These are phyloP conservation scores for Tholera decimalis DNA, from an alignment of 2,888 invertebrate species.

Conservation along the genomic window DNA sequence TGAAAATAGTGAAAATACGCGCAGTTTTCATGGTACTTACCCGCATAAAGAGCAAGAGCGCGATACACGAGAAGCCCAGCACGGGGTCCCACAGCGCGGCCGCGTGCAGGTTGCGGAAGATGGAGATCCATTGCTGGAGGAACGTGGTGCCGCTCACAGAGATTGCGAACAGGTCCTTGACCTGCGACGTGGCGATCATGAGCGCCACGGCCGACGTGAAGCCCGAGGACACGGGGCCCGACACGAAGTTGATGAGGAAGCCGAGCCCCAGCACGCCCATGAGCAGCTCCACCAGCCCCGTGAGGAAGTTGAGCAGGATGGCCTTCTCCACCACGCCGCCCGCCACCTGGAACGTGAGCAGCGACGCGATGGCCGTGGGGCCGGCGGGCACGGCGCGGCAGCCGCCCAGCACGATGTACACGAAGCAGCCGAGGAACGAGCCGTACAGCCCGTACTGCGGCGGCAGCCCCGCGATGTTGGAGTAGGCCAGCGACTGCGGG, in stretches of 20 bases:
- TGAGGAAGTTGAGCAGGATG: constrained; percentile 94
- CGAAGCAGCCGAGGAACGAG: constrained; percentile 97
- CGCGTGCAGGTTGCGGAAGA: constrained; percentile 93
- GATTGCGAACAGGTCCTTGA: constrained; percentile 96
- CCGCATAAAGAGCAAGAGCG: constrained; percentile 94
- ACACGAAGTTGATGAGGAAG: constrained; percentile 97
- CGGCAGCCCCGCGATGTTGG: constrained; percentile 95
- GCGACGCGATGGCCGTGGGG: constrained; percentile 97
- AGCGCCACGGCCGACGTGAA: constrained; percentile 98
- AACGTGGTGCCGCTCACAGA: constrained; percentile 94
- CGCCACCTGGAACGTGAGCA: constrained; percentile 96
- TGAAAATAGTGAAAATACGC: too few species aligned
- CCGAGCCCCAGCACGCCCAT: constrained; percentile 97
- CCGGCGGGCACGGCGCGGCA: constrained; percentile 98
- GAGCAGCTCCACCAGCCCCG: constrained; percentile 94
- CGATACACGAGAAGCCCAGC: constrained; percentile 94
- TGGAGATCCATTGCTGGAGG: constrained; percentile 94
- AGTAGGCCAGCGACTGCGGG: constrained; percentile 96
- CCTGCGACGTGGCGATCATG: constrained; percentile 97
- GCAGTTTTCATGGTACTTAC: constrained; percentile 84
- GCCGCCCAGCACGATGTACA: constrained; percentile 97
- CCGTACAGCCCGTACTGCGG: constrained; percentile 98
- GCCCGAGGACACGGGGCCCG: constrained; percentile 97
- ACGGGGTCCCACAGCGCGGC: constrained; percentile 94
- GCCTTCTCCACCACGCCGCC: constrained; percentile 93